Conservation (phyloP, 2,797 vertebrate genomes). For the Remorina albescens region DNA sequence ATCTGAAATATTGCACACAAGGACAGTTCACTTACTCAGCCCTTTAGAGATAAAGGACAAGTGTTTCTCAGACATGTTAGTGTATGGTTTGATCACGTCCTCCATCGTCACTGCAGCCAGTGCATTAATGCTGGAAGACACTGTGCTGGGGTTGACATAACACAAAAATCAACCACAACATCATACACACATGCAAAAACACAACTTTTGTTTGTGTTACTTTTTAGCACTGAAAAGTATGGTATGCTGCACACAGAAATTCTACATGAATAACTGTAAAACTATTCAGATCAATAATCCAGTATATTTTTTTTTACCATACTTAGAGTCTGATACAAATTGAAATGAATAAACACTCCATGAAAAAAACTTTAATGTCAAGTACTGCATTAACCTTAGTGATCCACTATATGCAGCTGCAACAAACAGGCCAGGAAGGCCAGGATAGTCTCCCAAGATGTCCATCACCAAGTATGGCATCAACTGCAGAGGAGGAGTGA, state of each 20-base stretch:
- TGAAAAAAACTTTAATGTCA: neutral
- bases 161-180: neutral
- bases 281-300: neutral
- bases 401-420: constrained; percentile 86
- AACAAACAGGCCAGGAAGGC: constrained; percentile 89
- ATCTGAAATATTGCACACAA: neutral
- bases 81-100: constrained; percentile 89
- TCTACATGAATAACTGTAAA: neutral
- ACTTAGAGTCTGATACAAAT: no score
- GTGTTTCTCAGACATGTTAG: constrained; percentile 87
- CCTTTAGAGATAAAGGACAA: constrained; percentile 91
- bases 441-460: constrained; percentile 89
- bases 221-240: neutral
- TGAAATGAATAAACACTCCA: no score
- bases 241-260: neutral
- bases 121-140: constrained; percentile 96
- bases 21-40: constrained; percentile 85
- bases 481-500: constrained; percentile 76
- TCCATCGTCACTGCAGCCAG: constrained; percentile 93
- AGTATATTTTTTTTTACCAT: neutral
- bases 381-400: constrained; percentile 85
- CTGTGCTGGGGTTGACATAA: constrained; percentile 83
- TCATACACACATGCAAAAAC: neutral
- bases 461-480: constrained; percentile 96
- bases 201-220: no score